Base-by-base conservation (phyloP, 1,140 invertebrate genomes). In the Zaprionus kolodkinae region DNA sequence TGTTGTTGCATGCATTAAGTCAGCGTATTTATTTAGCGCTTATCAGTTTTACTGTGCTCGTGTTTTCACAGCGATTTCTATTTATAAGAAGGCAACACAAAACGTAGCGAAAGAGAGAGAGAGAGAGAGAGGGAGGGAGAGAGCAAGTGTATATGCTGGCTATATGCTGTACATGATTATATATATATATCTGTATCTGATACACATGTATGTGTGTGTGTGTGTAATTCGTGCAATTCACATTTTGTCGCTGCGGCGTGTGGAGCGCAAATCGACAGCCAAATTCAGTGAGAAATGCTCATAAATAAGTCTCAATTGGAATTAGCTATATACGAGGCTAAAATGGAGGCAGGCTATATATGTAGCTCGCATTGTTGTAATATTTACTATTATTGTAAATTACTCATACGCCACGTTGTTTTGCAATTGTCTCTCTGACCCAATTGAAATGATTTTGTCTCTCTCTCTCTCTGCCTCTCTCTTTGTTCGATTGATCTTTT, bases 11-110 rank as follows among this genome's bases (percentile, higher is more conserved):
- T 70, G 67, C 67, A 71, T 57, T 64, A 50, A 64, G 60, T 71
- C 63, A 72, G 65, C 50, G 63, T 72, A 66, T 72, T 72, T 72
- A 72, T 72, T 52, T 72, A 72, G 70, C 55, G 70, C 70, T 72
- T 72, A 72, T 72, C 70, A 72, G 70, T 72, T 71, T 36, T 36
- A 45, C 61, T 71, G 54, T 65, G 61, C 40, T 57, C 52, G 40
- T 64, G 62, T 71, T 63, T 71, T 71, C 68, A 64, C 59, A 71
- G 68, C 69, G 61, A 40, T 71, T 71, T 71, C 69, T 71, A 71
- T 71, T 71, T 71, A 71, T 71, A 71, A 71, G 62, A 71, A 65
- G 62, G 50, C 62, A 65, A 27, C 48, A 54, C 40, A 50, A 48
- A 13, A 48, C 21, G 21, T 30, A 3, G 3, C 1, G 27, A 3